Base-by-base conservation (phyloP, 2,113 vertebrate genomes). In the Pantherophis guttatus region DNA sequence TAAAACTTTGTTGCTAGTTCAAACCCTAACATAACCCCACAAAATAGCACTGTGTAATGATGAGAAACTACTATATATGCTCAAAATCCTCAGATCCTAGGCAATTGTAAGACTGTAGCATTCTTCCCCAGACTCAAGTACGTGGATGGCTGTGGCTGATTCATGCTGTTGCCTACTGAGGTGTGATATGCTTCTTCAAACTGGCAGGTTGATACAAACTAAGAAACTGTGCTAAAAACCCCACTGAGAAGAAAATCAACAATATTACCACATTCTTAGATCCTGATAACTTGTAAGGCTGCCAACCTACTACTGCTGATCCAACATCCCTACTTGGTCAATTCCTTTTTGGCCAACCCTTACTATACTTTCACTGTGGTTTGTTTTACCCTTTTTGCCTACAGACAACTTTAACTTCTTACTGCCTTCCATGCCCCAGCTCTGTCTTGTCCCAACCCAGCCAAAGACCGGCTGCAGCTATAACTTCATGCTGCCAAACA, bases 131-230 rank as follows among this genome's bases (percentile, higher is more conserved):
- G 52, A 65, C 54, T 89, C 89, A 93, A 87, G 88, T 62, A 85
- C 23, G 59, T 21, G 53, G 58, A 33, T 94, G 93, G 91, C 86
- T 92, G 92, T 75, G 33, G 87, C 92, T 93, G 54, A 17, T 15
- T 81, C 5, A 15, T 33, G 92, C 87, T 86, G 12, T 13, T 29
- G 15, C 50, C 39, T 44, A 8, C 29, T 19, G n/a, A 9, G 5
- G 23, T 53, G 5, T 0, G 87, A 39, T 93, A 48, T 48, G 44
- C 44, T 3, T 48, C 44, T 48, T 48, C 55, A 88, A 65, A 91
- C 54, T 33, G 92, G 87, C 26, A 92, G 90, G 12, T 57, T 55
- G 94, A 54, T 92, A 90, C 93, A 95, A 88, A 86, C 93, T 53
- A 89, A 8, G 91, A 53, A 90, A 88, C 91, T 29, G 54, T 65